Evolutionary conservation across 2,888 invertebrate genomes (phyloP), one percentile per base, ranked within the genome.

Genomic region (Cataglyphis rosenhaueri): DNA sequence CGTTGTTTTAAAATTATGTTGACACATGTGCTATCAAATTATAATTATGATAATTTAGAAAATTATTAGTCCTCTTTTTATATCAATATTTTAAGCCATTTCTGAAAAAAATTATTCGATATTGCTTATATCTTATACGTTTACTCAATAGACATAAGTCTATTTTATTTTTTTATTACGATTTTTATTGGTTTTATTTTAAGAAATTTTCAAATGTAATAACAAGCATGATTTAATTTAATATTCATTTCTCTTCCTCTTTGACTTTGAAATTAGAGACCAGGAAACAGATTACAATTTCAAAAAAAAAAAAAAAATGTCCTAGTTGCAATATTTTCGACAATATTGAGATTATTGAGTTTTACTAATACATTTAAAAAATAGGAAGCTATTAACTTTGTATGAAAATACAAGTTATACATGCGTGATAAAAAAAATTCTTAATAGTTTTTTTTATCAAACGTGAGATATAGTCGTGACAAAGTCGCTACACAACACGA

Each of bases 1-100:
- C 68, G 52, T 71, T 71, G 68, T 83, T 75, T 76, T 6, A 12
- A 25, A 76, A 76, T 15, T 55, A 65, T 5, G 48, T 74, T 12
- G 38, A 65, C 9, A 41, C 12, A 57, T 55, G 15, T 41, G 55
- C 65, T 65, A 76, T 44, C 59, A 21, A 70, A n/a, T 78, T 44
- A 38, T 8, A 15, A n/a, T 65, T 35, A 65, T 41, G n/a, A 75
- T n/a, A 59, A 29, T 12, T 29, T 38, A 15, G n/a, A 57, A 59
- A 59, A 65, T 44, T 44, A 41, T 65, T 57, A 44, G 15, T 15
- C 52, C n/a, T 38, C 15, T 44, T 65, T 38, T 10, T 57, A 3
- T 57, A 3, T 57, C 41, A 32, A 29, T 52, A n/a, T 59, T 57
- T 57, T 21, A 41, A 32, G 25, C 3, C 6, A 66, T 25, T 55